These are phyloP conservation scores for Hyphantria cunea DNA, from an alignment of 1,140 invertebrate species.

Conservation along the genomic window DNA sequence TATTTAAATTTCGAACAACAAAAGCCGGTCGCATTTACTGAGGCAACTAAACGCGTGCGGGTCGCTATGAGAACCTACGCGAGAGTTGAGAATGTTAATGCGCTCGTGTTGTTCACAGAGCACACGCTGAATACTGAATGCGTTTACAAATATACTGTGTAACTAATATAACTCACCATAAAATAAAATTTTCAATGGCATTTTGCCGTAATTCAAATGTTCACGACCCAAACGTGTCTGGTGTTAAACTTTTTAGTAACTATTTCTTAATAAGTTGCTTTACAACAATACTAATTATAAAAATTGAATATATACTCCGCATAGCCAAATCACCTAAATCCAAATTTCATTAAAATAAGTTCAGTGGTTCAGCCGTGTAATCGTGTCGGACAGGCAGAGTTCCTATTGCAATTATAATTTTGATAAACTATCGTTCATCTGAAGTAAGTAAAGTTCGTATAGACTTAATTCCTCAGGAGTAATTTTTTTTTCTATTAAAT, in stretches of 20 bases:
- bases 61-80: slow-evolving; percentile 61
- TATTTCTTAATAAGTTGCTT: background rate
- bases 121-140: slow-evolving; percentile 49
- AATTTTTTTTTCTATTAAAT: too few relatives aligned
- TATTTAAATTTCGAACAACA: slow-evolving; percentile 8
- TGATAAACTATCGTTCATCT: too few relatives aligned
- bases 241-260: background rate
- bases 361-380: too few relatives aligned
- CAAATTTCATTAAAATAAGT: too few relatives aligned
- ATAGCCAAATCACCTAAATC: too few relatives aligned
- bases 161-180: slow-evolving; percentile 25
- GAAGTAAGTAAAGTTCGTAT: too few relatives aligned
- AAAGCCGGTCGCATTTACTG: slow-evolving; percentile 27
- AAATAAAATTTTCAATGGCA: slow-evolving; percentile 22
- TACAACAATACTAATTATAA: background rate
- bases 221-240: background rate
- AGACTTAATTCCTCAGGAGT: too few relatives aligned
- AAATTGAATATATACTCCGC: too few relatives aligned
- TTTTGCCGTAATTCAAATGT: slow-evolving; percentile 10
- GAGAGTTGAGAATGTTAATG: slow-evolving; percentile 67
- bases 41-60: slow-evolving; percentile 41
- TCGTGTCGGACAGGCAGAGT: too few relatives aligned
- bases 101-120: slow-evolving; percentile 56
- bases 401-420: too few relatives aligned
- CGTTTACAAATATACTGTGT: slow-evolving; percentile 36